These are phyloP conservation scores for Cariama cristata DNA, from an alignment of 2,113 vertebrate genomes.

Conservation along the genomic window DNA sequence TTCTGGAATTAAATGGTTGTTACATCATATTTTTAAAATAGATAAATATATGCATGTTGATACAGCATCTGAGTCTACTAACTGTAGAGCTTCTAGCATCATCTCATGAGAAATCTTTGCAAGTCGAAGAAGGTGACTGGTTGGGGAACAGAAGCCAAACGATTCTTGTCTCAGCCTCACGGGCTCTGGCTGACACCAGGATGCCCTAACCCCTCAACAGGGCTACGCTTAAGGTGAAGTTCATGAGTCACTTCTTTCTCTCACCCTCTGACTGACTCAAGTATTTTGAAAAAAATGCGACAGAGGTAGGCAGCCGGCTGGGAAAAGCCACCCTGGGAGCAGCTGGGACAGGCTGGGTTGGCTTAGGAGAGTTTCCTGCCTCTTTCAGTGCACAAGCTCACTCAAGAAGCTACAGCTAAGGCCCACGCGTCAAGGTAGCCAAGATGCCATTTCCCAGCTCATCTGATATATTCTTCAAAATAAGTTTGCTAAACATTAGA, in stretches of 20 bases:
- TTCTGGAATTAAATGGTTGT: background rate
- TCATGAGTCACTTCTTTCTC: background rate
- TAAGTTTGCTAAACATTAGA: background rate
- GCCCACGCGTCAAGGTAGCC: fast-evolving
- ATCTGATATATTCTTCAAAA: background rate
- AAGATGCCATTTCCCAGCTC: background rate
- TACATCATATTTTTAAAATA: background rate
- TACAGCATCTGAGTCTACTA: background rate
- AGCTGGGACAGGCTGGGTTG: background rate
- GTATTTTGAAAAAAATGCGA: background rate
- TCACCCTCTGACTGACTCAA: background rate
- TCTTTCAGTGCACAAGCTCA: background rate
- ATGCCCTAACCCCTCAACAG: background rate
- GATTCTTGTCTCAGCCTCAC: background rate
- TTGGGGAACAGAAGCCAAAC: background rate
- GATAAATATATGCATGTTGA: background rate
- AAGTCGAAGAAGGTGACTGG: background rate
- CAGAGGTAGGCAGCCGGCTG: background rate
- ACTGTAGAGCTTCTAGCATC: background rate
- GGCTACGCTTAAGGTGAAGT: background rate
- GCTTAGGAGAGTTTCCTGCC: background rate
- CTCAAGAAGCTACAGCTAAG: background rate
- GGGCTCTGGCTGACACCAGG: background rate
- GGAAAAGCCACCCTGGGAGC: background rate
- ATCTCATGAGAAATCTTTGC: background rate